A percentile compares a stretch with the other conserved stretches of the same genome.
Conservation (phyloP, 2,888 invertebrate species). For the Mimumesa dahlbomi region DNA sequence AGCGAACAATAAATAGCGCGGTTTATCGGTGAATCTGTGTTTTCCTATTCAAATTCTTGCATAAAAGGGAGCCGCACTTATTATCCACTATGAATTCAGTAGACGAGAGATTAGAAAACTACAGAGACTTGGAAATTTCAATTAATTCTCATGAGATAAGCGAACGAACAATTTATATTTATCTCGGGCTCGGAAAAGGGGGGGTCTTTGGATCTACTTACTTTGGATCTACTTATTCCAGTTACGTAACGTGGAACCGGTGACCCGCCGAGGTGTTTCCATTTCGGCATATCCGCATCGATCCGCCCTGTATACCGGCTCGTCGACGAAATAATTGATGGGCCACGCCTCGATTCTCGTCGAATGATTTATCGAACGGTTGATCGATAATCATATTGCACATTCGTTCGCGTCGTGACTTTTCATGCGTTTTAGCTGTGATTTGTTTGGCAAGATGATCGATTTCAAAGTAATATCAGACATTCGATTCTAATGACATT, state of each 20-base stretch:
- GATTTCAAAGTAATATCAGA: no score
- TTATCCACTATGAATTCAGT: background rate
- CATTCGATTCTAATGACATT: no score
- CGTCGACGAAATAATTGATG: slow-evolving; percentile 49
- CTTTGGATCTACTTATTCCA: slow-evolving; percentile 11
- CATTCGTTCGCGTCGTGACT: background rate
- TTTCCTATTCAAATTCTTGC: background rate
- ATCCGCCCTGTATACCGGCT: slow-evolving; percentile 12
- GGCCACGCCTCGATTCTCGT: slow-evolving; percentile 22
- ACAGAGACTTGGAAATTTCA: slow-evolving; percentile 5
- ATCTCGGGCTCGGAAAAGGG: slow-evolving; percentile 8
- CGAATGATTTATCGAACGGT: slow-evolving; percentile 39
- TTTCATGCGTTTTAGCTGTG: background rate
- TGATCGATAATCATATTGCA: slow-evolving; percentile 21
- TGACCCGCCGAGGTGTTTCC: slow-evolving; percentile 18
- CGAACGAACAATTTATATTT: slow-evolving; percentile 16
- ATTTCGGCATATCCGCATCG: slow-evolving; percentile 24
- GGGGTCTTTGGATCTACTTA: background rate
- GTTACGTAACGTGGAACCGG: slow-evolving; percentile 24
- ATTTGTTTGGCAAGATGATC: no score
- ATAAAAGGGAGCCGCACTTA: background rate
- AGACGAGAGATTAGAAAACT: background rate
- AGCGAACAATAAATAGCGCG: no score
- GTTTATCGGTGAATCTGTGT: no score
- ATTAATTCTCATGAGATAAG: slow-evolving; percentile 13